Percentiles rank a stretch among this genome's conserved stretches.
phyloP scores from a whole-genome alignment of 2,797 vertebrate species.

The Pipistrellus pipistrellus region DNA sequence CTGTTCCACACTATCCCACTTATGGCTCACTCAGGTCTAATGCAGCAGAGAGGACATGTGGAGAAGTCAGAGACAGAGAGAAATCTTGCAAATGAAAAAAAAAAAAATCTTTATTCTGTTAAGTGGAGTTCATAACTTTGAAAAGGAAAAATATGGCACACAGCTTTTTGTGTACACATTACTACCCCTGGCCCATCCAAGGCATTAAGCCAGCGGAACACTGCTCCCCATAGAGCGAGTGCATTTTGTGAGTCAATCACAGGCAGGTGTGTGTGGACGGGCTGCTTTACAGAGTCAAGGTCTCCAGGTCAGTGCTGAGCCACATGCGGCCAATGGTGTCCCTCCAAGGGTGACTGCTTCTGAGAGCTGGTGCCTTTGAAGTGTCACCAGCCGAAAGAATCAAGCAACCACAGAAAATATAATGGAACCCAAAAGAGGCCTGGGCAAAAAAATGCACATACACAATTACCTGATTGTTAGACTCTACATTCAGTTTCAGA shows the following conservation, averaged over 20 bases:
- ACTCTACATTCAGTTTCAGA: slow-evolving; percentile 52
- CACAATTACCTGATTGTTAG: slow-evolving; percentile 72
- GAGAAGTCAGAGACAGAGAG: slow-evolving; percentile 67
- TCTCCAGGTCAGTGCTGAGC: slow-evolving; percentile 57
- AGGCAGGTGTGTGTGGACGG: background rate
- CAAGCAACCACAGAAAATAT: slow-evolving; percentile 65
- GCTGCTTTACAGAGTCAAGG: background rate
- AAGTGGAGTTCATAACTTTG: slow-evolving; percentile 61
- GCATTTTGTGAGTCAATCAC: slow-evolving; percentile 48
- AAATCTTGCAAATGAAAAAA: slow-evolving; percentile 76
- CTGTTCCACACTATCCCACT: slow-evolving; percentile 63
- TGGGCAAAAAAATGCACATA: background rate
- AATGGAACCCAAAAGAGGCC: slow-evolving; percentile 63
- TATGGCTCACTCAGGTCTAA: slow-evolving; percentile 71
- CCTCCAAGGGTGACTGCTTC: slow-evolving; percentile 50
- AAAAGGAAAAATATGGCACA: slow-evolving; percentile 35
- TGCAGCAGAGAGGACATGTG: slow-evolving; percentile 71
- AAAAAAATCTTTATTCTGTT: slow-evolving; percentile 61
- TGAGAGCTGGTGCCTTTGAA: slow-evolving; percentile 72
- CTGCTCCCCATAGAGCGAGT: background rate
- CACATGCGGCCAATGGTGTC: background rate
- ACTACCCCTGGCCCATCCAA: slow-evolving; percentile 53
- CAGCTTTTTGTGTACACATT: slow-evolving; percentile 25
- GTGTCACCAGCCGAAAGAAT: slow-evolving; percentile 62
- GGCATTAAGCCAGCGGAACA: slow-evolving; percentile 52